Percentiles rank a stretch among this genome's conserved stretches.
phyloP scores from a whole-genome alignment of 1,140 invertebrate genomes.

The Oryzaephilus surinamensis region DNA sequence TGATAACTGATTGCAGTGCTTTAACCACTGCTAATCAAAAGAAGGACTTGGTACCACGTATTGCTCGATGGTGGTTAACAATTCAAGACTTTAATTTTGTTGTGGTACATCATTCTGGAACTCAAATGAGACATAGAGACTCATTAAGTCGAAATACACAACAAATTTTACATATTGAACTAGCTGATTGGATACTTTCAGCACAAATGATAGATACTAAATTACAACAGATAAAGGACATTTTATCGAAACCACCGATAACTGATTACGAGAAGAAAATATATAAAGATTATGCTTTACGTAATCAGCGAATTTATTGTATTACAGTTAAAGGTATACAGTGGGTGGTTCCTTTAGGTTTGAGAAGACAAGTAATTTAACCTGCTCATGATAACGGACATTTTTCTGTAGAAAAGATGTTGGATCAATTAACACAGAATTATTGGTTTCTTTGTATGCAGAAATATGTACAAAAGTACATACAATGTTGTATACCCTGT shows the following conservation, averaged over 20 bases:
- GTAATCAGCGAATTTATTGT: slow-evolving; percentile 22
- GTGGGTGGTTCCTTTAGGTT: slow-evolving; percentile 28
- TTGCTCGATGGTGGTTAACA: slow-evolving; percentile 27
- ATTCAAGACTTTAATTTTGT: slow-evolving; percentile 27
- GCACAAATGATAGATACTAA: slow-evolving; percentile 15
- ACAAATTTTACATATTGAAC: slow-evolving; percentile 4
- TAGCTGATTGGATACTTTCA: slow-evolving; percentile 14
- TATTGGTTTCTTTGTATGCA: slow-evolving; percentile 32
- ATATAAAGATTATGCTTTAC: slow-evolving; percentile 23
- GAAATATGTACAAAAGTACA: slow-evolving; percentile 24
- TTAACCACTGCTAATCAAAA: slow-evolving; percentile 15
- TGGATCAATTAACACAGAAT: slow-evolving; percentile 17
- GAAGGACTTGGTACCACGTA: slow-evolving; percentile 21
- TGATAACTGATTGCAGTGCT: slow-evolving; percentile 25
- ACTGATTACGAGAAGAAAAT: slow-evolving; percentile 15
- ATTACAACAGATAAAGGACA: slow-evolving; percentile 3
- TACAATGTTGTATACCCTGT: slow-evolving; percentile 16
- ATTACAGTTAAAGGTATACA: slow-evolving; percentile 19
- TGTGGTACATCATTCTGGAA: slow-evolving; percentile 23
- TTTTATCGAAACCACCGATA: slow-evolving; percentile 12
- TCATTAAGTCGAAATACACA: slow-evolving; percentile 24
- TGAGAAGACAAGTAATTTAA: slow-evolving; percentile 24
- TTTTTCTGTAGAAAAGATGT: slow-evolving; percentile 28
- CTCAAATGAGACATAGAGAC: slow-evolving; percentile 26
- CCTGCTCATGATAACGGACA: slow-evolving; percentile 31